Evolutionary conservation across 1,140 invertebrate species (phyloP), one percentile per base, ranked within the genome.

Genomic region (Tribolium madens): DNA sequence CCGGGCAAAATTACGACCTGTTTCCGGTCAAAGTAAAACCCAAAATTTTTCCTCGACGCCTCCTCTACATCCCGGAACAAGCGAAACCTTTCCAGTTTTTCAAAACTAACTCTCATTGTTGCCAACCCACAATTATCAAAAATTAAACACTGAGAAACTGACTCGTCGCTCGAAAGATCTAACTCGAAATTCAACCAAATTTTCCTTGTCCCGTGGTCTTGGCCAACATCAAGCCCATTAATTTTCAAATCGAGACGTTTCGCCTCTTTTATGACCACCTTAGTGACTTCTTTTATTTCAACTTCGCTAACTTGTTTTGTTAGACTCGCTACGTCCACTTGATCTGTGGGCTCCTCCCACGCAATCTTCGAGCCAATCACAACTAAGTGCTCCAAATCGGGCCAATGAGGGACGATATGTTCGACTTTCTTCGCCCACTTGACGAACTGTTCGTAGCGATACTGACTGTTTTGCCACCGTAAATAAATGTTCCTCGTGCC

Each of bases 11-110:
- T 42, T 17, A 81, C 14, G 10, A 81, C 26, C 46, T 81, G 76
- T 14, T 72, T 77, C 33, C 53, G 80, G 50, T 80, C 21, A 53
- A 82, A 82, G 47, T 71, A 81, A 70, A 82, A 82, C 13, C 72
- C 18, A 31, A 71, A 33, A 18, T 73, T 78, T 1, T 52, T 17
- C 5, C 13, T 26, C 18, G 7, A 33, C 9, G 14, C 10, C 12
- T 36, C 57, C 6, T 64, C 48, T 6, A 68, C 21, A 36, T 82
- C 75, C 13, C 77, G 64, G 72, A 82, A 82, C 21, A 79, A 60
- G 47, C 68, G 68, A 5, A 78, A 60, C 75, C 80, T 81, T 26
- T 79, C 21, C 57, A 73, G 74, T 48, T 77, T 70, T 1, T 71
- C 50, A 73, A 69, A 82, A 12, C 76, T 68, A 18, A 82, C 12